Evolutionary conservation across 2,113 vertebrate species (phyloP).

Genomic region (Bagarius yarrelli): DNA sequence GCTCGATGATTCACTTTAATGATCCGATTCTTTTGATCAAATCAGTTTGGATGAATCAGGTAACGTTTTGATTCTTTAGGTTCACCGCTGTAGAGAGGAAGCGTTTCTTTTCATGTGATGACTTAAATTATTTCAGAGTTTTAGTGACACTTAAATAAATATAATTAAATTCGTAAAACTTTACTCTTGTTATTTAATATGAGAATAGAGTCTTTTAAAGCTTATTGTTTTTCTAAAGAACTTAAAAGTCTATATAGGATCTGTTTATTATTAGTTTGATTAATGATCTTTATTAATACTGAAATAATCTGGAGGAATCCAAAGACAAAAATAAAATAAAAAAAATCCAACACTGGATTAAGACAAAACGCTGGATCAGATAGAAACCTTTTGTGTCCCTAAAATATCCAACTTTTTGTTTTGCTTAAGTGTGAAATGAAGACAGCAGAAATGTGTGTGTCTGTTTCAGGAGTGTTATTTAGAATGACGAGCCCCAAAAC

Average conservation of each 20-base stretch:
- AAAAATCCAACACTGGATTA: too few species aligned
- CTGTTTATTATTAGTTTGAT: background rate
- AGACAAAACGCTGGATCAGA: background rate
- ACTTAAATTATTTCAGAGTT: background rate
- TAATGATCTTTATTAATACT: background rate
- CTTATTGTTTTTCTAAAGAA: background rate
- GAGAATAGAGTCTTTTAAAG: too few species aligned
- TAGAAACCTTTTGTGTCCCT: background rate
- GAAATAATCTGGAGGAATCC: background rate
- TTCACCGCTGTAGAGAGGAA: background rate
- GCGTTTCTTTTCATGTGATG: background rate
- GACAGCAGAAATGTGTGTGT: background rate
- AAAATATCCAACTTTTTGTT: too few species aligned
- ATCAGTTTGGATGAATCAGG: background rate
- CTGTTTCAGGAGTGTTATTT: conserved; percentile 7
- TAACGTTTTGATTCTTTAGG: background rate
- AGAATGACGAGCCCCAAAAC: background rate
- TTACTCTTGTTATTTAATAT: background rate
- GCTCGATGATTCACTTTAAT: too few species aligned
- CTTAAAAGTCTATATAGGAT: background rate
- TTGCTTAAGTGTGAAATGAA: background rate
- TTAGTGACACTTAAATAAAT: background rate
- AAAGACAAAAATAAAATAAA: too few species aligned
- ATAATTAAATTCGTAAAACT: background rate
- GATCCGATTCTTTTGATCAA: background rate